Evolutionary conservation across 2,888 invertebrate species (phyloP).

Genomic region (Coecobrya sp.): DNA sequence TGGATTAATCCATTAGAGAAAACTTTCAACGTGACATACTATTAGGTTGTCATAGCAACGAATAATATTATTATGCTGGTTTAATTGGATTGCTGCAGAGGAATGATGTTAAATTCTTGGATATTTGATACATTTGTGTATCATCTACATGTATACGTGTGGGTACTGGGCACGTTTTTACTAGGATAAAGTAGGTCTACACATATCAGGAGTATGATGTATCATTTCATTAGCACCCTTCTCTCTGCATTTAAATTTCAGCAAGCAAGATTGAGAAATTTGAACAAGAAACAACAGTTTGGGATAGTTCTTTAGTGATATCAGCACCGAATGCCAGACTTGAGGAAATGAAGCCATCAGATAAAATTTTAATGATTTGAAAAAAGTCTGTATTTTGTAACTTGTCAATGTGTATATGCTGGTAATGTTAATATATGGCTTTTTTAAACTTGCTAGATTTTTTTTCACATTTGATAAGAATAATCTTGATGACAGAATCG

Average conservation of each 20-base stretch:
- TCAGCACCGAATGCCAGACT: neutral
- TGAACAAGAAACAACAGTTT: neutral
- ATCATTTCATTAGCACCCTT: constrained; percentile 1
- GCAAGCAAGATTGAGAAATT: neutral
- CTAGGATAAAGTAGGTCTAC: too few relatives aligned
- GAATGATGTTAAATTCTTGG: neutral
- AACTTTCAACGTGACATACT: neutral
- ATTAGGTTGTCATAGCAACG: neutral
- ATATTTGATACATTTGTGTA: neutral
- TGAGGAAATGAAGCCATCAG: neutral
- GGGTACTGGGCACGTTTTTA: neutral
- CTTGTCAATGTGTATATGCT: neutral
- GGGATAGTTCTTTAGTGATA: neutral
- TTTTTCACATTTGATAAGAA: neutral
- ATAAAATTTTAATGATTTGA: neutral
- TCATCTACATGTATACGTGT: neutral
- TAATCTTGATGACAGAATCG: neutral
- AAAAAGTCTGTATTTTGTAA: neutral
- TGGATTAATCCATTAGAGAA: constrained; percentile 31
- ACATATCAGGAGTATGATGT: neutral
- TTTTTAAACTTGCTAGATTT: neutral
- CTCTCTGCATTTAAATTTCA: neutral
- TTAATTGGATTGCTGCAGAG: neutral
- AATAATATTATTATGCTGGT: neutral
- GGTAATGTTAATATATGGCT: neutral